Evolutionary conservation across 2,797 vertebrate species (phyloP).

Genomic region (Neostethus bicornis): DNA sequence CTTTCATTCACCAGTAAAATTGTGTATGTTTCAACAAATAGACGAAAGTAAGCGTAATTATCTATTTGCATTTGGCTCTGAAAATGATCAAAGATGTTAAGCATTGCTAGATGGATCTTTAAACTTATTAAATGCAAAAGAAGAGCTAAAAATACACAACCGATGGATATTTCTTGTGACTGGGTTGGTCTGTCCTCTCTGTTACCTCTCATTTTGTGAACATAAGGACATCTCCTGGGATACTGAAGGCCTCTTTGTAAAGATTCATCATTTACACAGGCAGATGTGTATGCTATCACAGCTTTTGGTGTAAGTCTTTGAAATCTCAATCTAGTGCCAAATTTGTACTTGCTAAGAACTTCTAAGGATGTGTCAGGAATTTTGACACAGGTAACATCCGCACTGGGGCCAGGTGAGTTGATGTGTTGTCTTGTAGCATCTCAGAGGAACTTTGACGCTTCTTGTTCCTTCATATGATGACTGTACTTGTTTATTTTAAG

Average conservation of each 20-base stretch:
- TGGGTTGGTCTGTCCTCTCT: slow-evolving; percentile 66
- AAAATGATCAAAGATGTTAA: slow-evolving; percentile 66
- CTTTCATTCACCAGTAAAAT: slow-evolving; percentile 56
- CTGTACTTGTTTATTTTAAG: slow-evolving; percentile 32
- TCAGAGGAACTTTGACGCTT: slow-evolving; percentile 57
- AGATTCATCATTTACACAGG: slow-evolving; percentile 73
- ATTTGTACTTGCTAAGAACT: slow-evolving; percentile 64
- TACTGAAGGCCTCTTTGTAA: slow-evolving; percentile 72
- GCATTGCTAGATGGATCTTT: slow-evolving; percentile 62
- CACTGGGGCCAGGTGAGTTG: slow-evolving; percentile 52
- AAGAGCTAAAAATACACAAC: slow-evolving; percentile 76
- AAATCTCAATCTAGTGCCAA: slow-evolving; percentile 67
- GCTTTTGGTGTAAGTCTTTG: slow-evolving; percentile 72
- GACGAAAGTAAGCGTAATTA: slow-evolving; percentile 69
- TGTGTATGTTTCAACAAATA: slow-evolving; percentile 64
- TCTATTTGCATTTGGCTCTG: slow-evolving; percentile 69
- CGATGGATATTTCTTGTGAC: slow-evolving; percentile 53
- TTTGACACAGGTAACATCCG: slow-evolving; percentile 71
- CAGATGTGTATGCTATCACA: slow-evolving; percentile 73
- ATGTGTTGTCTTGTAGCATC: slow-evolving; percentile 40
- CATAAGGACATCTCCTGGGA: slow-evolving; percentile 75
- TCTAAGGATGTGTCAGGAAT: slow-evolving; percentile 69
- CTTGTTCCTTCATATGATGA: slow-evolving; percentile 24
- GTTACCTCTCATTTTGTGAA: slow-evolving; percentile 72
- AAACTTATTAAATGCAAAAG: slow-evolving; percentile 68